Conservation (phyloP, 2,797 vertebrate genomes). For the Distichodus sexfasciatus region DNA sequence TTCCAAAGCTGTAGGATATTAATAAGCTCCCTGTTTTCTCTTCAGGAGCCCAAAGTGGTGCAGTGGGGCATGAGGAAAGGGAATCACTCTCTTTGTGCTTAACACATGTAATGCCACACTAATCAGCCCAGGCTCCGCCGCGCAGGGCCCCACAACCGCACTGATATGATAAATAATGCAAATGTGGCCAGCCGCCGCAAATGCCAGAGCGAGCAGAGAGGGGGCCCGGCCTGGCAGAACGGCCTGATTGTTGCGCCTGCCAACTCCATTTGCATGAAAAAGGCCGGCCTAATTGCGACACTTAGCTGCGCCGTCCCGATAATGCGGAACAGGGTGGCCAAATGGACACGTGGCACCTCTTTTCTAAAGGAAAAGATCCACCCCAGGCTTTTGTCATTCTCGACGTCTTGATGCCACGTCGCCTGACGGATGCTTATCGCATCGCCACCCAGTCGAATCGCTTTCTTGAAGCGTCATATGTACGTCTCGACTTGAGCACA, state of each 20-base stretch:
- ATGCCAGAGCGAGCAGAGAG: slow-evolving; percentile 66
- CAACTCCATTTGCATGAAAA: slow-evolving; percentile 82
- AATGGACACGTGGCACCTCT: slow-evolving; percentile 62
- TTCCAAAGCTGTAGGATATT: slow-evolving; percentile 48
- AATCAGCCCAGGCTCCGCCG: slow-evolving; percentile 60
- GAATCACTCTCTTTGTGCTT: slow-evolving; percentile 66
- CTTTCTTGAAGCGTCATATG: too few relatives aligned
- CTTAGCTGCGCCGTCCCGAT: slow-evolving; percentile 75
- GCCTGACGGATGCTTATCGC: too few relatives aligned
- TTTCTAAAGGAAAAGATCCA: slow-evolving; percentile 60
- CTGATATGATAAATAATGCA: slow-evolving; percentile 80
- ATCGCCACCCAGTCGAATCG: too few relatives aligned
- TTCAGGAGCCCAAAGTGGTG: slow-evolving; percentile 45
- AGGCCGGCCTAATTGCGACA: slow-evolving; percentile 77
- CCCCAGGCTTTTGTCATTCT: slow-evolving; percentile 57
- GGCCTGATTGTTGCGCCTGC: slow-evolving; percentile 79
- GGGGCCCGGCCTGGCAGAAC: slow-evolving; percentile 63
- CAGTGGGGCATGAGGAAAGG: slow-evolving; percentile 51
- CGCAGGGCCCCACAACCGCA: slow-evolving; percentile 62
- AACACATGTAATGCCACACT: slow-evolving; percentile 67
- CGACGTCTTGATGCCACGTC: too few relatives aligned
- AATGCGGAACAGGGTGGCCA: slow-evolving; percentile 71
- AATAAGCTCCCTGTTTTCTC: slow-evolving; percentile 52
- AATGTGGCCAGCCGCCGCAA: slow-evolving; percentile 70
- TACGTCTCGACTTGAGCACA: too few relatives aligned